Evolutionary conservation across 2,797 vertebrate genomes (phyloP), one percentile per base, ranked within the genome.

Genomic region (Botia kubotai): DNA sequence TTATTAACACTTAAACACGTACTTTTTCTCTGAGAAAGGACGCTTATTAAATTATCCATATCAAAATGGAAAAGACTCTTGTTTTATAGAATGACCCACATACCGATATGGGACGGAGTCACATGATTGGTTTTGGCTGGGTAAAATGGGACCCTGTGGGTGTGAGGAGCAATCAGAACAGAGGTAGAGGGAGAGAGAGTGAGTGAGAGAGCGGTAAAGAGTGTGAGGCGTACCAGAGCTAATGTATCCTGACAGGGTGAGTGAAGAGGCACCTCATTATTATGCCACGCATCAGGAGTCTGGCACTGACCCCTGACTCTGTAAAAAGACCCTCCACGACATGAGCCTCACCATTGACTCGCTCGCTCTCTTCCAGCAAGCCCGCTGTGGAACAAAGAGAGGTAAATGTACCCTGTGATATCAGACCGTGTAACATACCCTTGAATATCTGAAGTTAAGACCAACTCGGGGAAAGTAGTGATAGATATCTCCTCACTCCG

Each of bases 221-320:
- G 71, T 52, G 36, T 83, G 74, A 84, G 69, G 76, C 68, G 69
- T 63, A 73, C 76, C 53, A 46, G 72, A 2, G 14, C 75, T 87
- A 87, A 87, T 87, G 83, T 66, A 75, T 81, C 83, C 81, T 87
- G 84, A 87, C 86, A 87, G 83, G 84, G 84, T 83, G 86, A 85
- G 83, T 81, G 83, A 87, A 83, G 81, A 86, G 86, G 79, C 81
- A 86, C 70, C 85, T 86, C 86, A 86, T 87, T 87, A 87, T 82
- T 86, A 84, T 86, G 84, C 86, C 70, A 85, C 79, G 81, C 86
- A 85, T 86, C 86, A 87, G 82, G 83, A 87, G 83, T 83, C 81
- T 83, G 67, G 81, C 80, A 79, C 63, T 82, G 86, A 87, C 86
- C 86, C 85, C 77, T 87, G 86, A 86, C 86, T 81, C 78, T 43